Evolutionary conservation across 2,888 invertebrate species (phyloP).

Genomic region (Craniophora ligustri): DNA sequence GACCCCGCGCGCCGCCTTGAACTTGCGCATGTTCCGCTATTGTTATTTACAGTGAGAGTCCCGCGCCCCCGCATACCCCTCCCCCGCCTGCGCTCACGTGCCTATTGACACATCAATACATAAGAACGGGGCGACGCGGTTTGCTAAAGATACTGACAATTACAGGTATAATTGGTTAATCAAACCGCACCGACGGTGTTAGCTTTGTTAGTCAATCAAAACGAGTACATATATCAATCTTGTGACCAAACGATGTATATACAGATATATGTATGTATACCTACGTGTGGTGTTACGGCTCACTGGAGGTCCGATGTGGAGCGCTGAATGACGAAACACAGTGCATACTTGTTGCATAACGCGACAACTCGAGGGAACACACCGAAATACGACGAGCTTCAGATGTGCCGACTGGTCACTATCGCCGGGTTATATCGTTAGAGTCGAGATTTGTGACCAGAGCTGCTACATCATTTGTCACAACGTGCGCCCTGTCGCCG

Average conservation of each 20-base stretch:
- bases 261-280: conserved; percentile 6
- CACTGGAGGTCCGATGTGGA: background rate
- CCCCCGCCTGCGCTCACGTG: background rate
- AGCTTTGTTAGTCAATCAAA: conserved; percentile 23
- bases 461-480: background rate
- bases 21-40: conserved; percentile 47
- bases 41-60: conserved; percentile 17
- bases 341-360: conserved; percentile 13
- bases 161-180: conserved; percentile 2
- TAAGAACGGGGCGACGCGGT: background rate
- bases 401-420: background rate
- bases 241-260: too few species aligned
- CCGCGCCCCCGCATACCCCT: background rate
- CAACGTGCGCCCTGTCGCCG: too few species aligned
- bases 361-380: conserved; percentile 27
- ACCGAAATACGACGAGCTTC: background rate
- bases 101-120: background rate
- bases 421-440: conserved; percentile 8
- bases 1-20: conserved; percentile 30
- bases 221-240: conserved; percentile 23
- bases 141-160: too few species aligned
- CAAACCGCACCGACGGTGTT: conserved; percentile 2
- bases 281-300: background rate
- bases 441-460: too few species aligned
- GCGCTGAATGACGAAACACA: conserved; percentile 10